Evolutionary conservation across 2,888 invertebrate genomes (phyloP), one percentile per base, ranked within the genome.

Genomic region (Lutraria lutraria): DNA sequence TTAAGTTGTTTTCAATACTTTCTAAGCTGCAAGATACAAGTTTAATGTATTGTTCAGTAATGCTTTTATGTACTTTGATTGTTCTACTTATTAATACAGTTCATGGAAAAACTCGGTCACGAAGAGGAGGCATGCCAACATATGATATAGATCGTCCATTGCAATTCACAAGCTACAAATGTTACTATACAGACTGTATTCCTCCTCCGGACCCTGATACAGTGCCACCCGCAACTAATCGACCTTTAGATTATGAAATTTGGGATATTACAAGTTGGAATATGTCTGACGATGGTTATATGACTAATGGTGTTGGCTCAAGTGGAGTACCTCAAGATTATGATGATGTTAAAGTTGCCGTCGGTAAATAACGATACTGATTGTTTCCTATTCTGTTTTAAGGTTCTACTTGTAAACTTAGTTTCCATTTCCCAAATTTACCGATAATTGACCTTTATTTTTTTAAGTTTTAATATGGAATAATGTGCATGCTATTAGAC

Each of bases 131-230:
- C n/a, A 84, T 83, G 81, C 52, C 84, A 31, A 29, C 43, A 0
- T 76, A 83, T 56, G 52, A 54, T 72, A 63, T 90, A 2, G 89
- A 92, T 52, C 79, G 89, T 10, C 54, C 72, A 21, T 53, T 86
- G 8, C 12, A n/a, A 21, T 88, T 88, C 25, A 82, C 88, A 4
- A 81, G 81, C 16, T 92, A 76, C 83, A 94, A 93, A 81, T 96
- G 96, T 90, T 96, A 89, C 92, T 96, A 93, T 84, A 83, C 86
- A 52, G 93, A 95, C 90, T 96, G 96, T 88, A 91, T 94, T 12
- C 93, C 95, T 19, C 96, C 96, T 10, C 93, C 94, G 8, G 94
- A 94, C 83, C 95, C 94, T 1, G 89, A 93, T 83, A 93, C 93
- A 0, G 54, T 93, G 2, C 93, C 94, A 13, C 94, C 94, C 6